phyloP scores from a whole-genome alignment of 2,113 vertebrate genomes.

The Sialia sialis region DNA sequence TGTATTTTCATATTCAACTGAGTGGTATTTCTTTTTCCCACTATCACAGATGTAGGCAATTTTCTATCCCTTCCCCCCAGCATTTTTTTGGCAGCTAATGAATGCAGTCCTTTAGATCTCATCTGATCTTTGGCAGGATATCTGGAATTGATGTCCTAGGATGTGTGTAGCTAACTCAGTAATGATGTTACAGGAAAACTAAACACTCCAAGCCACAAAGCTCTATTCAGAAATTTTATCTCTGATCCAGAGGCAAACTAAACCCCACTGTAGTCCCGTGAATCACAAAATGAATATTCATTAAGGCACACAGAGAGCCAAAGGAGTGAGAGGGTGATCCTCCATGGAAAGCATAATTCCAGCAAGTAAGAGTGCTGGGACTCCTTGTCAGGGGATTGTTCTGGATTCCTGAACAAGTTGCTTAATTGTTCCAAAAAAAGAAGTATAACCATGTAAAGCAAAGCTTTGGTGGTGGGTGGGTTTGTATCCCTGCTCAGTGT shows the following conservation, averaged over 20 bases:
- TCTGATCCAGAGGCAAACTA: conserved; percentile 42
- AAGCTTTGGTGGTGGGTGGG: background rate
- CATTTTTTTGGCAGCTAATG: conserved; percentile 45
- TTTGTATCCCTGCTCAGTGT: background rate
- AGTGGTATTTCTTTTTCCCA: background rate
- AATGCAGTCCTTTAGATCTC: conserved; percentile 52
- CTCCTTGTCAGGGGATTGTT: background rate
- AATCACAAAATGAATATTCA: conserved; percentile 24
- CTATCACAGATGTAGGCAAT: conserved; percentile 44
- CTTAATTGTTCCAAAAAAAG: background rate
- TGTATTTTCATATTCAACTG: conserved; percentile 49
- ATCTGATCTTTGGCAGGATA: conserved; percentile 55
- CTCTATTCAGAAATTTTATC: conserved; percentile 38
- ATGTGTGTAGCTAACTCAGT: conserved; percentile 50
- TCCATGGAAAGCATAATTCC: background rate
- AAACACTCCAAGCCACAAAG: conserved; percentile 29
- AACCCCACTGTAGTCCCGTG: background rate
- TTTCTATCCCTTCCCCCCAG: conserved; percentile 41
- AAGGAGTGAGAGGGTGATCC: background rate
- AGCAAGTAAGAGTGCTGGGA: background rate
- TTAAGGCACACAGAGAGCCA: background rate
- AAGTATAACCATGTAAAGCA: background rate
- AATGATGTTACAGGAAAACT: conserved; percentile 52
- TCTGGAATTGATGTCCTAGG: conserved; percentile 49
- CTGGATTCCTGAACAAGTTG: background rate